Percentiles rank a stretch among this genome's conserved stretches.
These are phyloP conservation scores for Mesoligia furuncula DNA, from an alignment of 2,888 invertebrate species.

Conservation along the genomic window DNA sequence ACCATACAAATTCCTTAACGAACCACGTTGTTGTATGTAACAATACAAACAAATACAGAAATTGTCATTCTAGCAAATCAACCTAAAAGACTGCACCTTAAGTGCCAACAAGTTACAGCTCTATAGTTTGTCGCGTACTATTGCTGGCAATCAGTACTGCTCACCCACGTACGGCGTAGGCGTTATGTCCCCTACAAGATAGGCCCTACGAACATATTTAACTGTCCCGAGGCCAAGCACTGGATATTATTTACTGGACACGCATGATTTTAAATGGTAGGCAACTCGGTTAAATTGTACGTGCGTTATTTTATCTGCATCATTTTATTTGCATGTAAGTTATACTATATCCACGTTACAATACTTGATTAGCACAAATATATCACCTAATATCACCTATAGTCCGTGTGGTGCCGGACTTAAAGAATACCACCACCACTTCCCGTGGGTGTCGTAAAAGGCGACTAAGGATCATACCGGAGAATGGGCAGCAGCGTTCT, in stretches of 20 bases:
- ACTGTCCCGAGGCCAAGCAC: conserved; percentile 48
- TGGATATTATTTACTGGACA: conserved; percentile 50
- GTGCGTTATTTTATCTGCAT: conserved; percentile 6
- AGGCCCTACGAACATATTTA: conserved; percentile 48
- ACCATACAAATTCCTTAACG: background rate
- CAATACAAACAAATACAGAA: conserved; percentile 15
- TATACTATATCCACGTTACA: background rate
- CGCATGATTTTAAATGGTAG: conserved; percentile 33
- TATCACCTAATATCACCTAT: background rate
- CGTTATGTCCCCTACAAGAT: conserved; percentile 50
- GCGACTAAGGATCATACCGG: no score
- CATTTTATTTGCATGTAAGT: background rate
- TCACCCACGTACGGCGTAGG: conserved; percentile 58
- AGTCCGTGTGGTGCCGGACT: no score
- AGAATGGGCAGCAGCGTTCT: no score
- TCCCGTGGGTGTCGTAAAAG: no score
- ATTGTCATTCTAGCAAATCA: conserved; percentile 1
- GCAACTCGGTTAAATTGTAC: background rate
- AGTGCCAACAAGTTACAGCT: conserved; percentile 28
- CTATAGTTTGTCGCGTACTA: conserved; percentile 33
- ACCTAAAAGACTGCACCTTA: conserved; percentile 8
- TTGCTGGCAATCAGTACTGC: conserved; percentile 54
- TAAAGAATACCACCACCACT: no score
- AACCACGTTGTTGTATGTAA: background rate
- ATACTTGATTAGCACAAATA: background rate